Conservation (phyloP, 2,888 invertebrate genomes). For the Auanema freiburgensis region DNA sequence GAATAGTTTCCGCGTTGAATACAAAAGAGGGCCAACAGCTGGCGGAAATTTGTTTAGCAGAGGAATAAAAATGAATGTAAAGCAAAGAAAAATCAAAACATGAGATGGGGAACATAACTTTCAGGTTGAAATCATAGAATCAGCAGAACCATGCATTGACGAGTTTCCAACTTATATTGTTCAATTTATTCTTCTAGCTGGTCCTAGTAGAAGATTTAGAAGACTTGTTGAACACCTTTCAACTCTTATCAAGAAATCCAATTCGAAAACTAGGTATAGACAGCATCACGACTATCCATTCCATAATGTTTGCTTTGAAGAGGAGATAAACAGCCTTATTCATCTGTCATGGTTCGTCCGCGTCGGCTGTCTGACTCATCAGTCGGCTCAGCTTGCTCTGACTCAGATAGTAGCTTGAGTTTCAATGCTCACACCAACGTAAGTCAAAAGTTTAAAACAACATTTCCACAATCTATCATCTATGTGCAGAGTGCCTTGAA, state of each 20-base stretch:
- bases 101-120: constrained; percentile 2
- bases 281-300: neutral
- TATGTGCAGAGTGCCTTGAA: neutral
- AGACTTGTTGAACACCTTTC: constrained; percentile 64
- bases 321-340: constrained; percentile 43
- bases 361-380: constrained; percentile 61
- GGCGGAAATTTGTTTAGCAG: constrained; percentile 71
- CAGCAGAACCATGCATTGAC: constrained; percentile 41
- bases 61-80: constrained; percentile 63
- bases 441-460: neutral
- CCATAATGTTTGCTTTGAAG: constrained; percentile 20
- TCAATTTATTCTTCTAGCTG: constrained; percentile 61
- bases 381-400: constrained; percentile 54
- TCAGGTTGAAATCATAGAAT: constrained; percentile 51
- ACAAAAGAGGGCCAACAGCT: constrained; percentile 78
- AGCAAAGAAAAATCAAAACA: neutral
- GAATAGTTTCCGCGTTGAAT: constrained; percentile 96
- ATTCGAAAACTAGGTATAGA: neutral
- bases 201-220: constrained; percentile 60
- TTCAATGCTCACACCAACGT: constrained; percentile 24
- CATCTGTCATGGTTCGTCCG: constrained; percentile 57
- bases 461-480: neutral
- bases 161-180: constrained; percentile 61
- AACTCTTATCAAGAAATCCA: constrained; percentile 18
- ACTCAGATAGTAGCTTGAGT: constrained; percentile 43